Percentiles rank a stretch among this genome's conserved stretches.
phyloP scores from a whole-genome alignment of 2,888 invertebrate species.

The Odontothrips loti region DNA sequence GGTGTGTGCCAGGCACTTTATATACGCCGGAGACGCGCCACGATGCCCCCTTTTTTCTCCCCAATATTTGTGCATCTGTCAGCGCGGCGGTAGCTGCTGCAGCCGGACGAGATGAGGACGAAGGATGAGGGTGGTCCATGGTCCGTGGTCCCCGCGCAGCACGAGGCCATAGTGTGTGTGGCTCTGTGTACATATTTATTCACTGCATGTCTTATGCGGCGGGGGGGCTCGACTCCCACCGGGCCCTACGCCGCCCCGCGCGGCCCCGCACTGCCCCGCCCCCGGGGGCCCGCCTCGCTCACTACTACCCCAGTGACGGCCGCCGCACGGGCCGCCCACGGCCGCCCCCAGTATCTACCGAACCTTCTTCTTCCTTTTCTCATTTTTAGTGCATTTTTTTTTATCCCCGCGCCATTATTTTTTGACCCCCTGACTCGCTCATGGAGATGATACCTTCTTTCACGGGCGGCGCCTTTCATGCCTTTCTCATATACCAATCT shows the following conservation, averaged over 20 bases:
- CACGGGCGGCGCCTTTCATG: no score
- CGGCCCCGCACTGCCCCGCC: no score
- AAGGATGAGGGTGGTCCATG: background rate
- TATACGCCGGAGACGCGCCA: background rate
- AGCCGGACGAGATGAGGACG: background rate
- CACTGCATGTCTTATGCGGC: conserved; percentile 19
- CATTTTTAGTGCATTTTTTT: no score
- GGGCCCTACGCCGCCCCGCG: background rate
- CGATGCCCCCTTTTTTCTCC: background rate
- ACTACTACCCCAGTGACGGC: no score
- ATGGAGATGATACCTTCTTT: no score
- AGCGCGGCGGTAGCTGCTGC: background rate
- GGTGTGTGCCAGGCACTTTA: conserved; percentile 13
- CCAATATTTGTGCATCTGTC: conserved; percentile 25
- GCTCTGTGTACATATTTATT: conserved; percentile 26
- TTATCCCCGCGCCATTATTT: no score
- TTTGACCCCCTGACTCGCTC: no score
- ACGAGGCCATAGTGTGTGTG: background rate
- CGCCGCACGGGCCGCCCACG: no score
- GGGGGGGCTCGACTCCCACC: background rate
- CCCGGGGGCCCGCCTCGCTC: no score
- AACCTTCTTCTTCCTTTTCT: no score
- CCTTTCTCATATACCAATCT: no score
- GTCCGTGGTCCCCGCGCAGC: background rate
- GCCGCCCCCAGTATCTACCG: no score